Conservation (phyloP, 1,140 invertebrate genomes). For the Brachionus plicatilis region DNA sequence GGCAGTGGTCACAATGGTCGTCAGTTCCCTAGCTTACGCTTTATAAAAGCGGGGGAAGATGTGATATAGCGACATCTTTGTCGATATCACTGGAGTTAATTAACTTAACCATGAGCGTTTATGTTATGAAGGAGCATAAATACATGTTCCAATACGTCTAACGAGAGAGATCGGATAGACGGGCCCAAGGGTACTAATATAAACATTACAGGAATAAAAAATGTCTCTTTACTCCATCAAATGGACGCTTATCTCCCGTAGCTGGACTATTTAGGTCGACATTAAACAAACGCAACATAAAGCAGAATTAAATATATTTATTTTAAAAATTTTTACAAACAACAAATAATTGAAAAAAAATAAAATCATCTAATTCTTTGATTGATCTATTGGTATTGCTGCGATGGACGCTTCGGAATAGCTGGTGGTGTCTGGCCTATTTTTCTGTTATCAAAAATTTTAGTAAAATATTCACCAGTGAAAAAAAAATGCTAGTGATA, state of each 20-base stretch:
- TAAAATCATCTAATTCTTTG: not conserved
- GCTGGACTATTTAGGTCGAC: not conserved
- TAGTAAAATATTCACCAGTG: not conserved
- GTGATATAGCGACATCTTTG: too few species aligned
- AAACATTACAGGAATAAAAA: too few species aligned
- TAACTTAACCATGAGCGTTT: too few species aligned
- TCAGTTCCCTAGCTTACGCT: too few species aligned
- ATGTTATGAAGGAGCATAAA: too few species aligned
- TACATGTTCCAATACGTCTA: too few species aligned
- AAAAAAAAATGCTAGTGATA: not conserved
- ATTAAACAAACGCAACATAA: not conserved
- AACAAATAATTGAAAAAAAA: not conserved
- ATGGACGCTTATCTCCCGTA: not conserved
- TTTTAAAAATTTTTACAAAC: not conserved
- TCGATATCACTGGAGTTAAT: too few species aligned
- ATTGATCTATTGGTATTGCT: not conserved
- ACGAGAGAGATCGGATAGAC: too few species aligned
- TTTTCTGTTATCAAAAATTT: not conserved
- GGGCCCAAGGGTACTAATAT: too few species aligned
- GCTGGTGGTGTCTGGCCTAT: constrained; percentile 11
- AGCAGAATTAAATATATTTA: not conserved
- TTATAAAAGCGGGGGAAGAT: too few species aligned
- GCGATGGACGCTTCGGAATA: constrained; percentile 25
- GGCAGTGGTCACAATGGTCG: too few species aligned
- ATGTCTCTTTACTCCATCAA: too few species aligned